Percentiles rank a stretch among this genome's conserved stretches.
Evolutionary conservation across 2,797 vertebrate genomes (phyloP).

Genomic region (Champsocephalus esox): DNA sequence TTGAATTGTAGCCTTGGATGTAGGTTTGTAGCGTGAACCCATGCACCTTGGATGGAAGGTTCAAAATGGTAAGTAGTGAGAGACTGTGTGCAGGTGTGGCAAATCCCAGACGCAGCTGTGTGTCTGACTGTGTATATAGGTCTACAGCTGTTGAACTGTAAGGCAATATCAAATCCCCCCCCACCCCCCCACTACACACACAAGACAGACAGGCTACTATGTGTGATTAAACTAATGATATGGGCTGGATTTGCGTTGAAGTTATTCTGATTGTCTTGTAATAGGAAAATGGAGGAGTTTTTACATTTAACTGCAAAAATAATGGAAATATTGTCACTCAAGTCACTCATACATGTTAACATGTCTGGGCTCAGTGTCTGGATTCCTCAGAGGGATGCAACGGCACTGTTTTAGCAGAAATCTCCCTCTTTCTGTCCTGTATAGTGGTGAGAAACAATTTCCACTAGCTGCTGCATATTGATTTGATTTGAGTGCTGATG

Average conservation of each 20-base stretch:
- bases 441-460: constrained; percentile 44
- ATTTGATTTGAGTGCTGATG: constrained; percentile 52
- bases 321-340: constrained; percentile 17
- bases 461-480: constrained; percentile 43
- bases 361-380: constrained; percentile 46
- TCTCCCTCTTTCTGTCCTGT: constrained; percentile 22
- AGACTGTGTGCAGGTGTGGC: constrained; percentile 54
- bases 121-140: constrained; percentile 39
- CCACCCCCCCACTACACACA: constrained; percentile 51
- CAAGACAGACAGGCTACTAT: constrained; percentile 46
- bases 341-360: constrained; percentile 20
- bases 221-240: constrained; percentile 44
- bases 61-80: constrained; percentile 1
- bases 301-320: constrained; percentile 11
- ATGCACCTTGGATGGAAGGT: constrained; percentile 1
- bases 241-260: neutral
- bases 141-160: constrained; percentile 72
- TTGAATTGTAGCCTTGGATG: neutral
- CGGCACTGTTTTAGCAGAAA: constrained; percentile 35
- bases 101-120: constrained; percentile 51
- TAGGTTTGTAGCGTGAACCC: neutral
- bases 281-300: constrained; percentile 7
- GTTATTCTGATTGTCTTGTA: constrained; percentile 23
- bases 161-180: constrained; percentile 68
- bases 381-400: constrained; percentile 31